Evolutionary conservation across 92 coral and sea anemone genomes (phyloP).

Genomic region (Actinernus sp.): DNA sequence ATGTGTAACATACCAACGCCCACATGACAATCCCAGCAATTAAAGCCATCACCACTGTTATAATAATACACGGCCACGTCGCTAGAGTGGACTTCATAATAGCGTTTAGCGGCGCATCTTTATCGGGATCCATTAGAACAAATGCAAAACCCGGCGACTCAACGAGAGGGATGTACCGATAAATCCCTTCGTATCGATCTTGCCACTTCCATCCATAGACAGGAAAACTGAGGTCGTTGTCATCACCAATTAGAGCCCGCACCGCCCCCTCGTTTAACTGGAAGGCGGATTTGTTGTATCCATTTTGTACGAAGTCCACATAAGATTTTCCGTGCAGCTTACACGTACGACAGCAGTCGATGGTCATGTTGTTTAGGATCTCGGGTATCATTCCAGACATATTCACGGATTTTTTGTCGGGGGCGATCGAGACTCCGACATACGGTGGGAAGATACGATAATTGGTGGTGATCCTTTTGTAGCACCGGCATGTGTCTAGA

Average conservation of each 20-base stretch:
- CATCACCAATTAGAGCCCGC: slow-evolving; percentile 42
- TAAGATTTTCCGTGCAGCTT: slow-evolving; percentile 75
- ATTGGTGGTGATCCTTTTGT: slow-evolving; percentile 67
- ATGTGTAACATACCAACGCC: slow-evolving; percentile 74
- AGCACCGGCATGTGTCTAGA: slow-evolving; percentile 85
- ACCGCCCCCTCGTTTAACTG: slow-evolving; percentile 57
- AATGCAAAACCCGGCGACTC: slow-evolving; percentile 86
- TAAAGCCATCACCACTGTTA: slow-evolving; percentile 54
- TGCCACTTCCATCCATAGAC: slow-evolving; percentile 89
- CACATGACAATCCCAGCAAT: slow-evolving; percentile 69
- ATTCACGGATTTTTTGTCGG: slow-evolving; percentile 20
- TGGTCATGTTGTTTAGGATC: slow-evolving; percentile 64
- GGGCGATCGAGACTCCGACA: slow-evolving; percentile 19
- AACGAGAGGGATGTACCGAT: slow-evolving; percentile 73
- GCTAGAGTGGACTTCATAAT: slow-evolving; percentile 51
- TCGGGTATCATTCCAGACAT: slow-evolving; percentile 84
- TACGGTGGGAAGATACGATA: slow-evolving; percentile 84
- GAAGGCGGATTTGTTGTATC: slow-evolving; percentile 56
- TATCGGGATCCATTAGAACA: slow-evolving; percentile 59
- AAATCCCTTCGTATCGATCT: slow-evolving; percentile 32
- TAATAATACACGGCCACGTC: slow-evolving; percentile 60
- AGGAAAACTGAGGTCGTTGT: slow-evolving; percentile 77
- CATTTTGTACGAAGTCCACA: slow-evolving; percentile 73
- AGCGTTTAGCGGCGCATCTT: slow-evolving; percentile 36
- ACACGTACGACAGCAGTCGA: slow-evolving; percentile 78